phyloP scores from a whole-genome alignment of 2,888 invertebrate species.

The Andrena minutula region DNA sequence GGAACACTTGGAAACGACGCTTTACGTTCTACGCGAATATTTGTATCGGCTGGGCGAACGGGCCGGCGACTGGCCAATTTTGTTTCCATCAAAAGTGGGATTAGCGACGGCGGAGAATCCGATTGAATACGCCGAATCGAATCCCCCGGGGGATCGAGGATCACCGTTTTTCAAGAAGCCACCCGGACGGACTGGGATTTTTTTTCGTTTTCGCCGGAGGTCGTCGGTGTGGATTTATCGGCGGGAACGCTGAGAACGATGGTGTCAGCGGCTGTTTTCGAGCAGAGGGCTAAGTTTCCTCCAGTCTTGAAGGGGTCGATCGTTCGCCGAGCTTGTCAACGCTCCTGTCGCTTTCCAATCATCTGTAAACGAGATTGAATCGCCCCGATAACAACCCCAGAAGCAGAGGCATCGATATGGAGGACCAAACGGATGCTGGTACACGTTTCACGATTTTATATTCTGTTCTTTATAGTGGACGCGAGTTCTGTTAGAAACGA shows the following conservation, averaged over 20 bases:
- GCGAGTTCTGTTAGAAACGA: slow-evolving; percentile 53
- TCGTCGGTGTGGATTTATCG: slow-evolving; percentile 1
- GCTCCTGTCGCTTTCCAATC: background rate
- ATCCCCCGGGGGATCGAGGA: slow-evolving; percentile 36
- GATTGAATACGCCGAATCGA: slow-evolving; percentile 57
- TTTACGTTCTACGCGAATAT: slow-evolving; percentile 51
- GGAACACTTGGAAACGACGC: slow-evolving; percentile 46
- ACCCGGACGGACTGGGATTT: background rate
- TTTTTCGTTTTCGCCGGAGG: background rate
- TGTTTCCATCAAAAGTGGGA: slow-evolving; percentile 60
- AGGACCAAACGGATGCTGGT: slow-evolving; percentile 16
- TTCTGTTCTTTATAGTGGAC: slow-evolving; percentile 3
- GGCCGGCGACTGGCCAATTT: slow-evolving; percentile 49
- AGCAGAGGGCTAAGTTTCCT: too few species aligned
- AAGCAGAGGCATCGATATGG: slow-evolving; percentile 25
- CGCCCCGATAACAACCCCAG: background rate
- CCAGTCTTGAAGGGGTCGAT: too few species aligned
- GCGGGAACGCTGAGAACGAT: background rate
- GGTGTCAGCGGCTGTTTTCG: background rate
- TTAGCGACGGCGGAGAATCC: slow-evolving; percentile 51
- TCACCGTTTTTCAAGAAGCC: slow-evolving; percentile 61
- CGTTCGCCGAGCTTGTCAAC: too few species aligned
- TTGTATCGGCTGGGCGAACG: slow-evolving; percentile 19
- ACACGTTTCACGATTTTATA: slow-evolving; percentile 11
- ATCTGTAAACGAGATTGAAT: background rate